Evolutionary conservation across 1,140 invertebrate species (phyloP).

Genomic region (Drosophila mauritiana): DNA sequence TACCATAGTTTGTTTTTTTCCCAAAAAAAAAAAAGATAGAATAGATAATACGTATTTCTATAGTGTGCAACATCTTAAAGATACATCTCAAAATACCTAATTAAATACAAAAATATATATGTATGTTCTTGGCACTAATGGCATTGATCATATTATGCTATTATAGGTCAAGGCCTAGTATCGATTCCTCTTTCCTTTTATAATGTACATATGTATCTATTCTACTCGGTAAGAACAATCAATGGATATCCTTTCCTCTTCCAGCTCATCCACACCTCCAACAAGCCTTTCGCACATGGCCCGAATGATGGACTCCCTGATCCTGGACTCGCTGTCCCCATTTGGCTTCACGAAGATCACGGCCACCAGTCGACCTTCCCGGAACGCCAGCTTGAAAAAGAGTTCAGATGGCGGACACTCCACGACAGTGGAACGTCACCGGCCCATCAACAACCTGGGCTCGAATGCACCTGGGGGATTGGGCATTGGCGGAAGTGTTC

Average conservation of each 20-base stretch:
- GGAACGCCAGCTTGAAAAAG: conserved; percentile 54
- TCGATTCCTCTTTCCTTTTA: too few relatives aligned
- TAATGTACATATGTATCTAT: too few relatives aligned
- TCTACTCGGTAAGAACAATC: too few relatives aligned
- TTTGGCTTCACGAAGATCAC: conserved; percentile 88
- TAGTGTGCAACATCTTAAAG: too few relatives aligned
- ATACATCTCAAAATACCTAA: too few relatives aligned
- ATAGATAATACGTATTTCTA: too few relatives aligned
- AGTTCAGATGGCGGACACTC: conserved; percentile 29
- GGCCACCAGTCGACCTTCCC: conserved; percentile 82
- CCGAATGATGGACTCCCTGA: conserved; percentile 89
- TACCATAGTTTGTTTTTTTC: too few relatives aligned
- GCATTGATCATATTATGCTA: too few relatives aligned
- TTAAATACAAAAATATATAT: too few relatives aligned
- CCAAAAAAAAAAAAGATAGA: too few relatives aligned
- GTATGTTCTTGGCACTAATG: too few relatives aligned
- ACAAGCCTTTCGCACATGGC: conserved; percentile 88
- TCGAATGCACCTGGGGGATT: conserved; percentile 84
- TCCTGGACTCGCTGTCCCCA: conserved; percentile 87
- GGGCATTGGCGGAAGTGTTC: conserved; percentile 62
- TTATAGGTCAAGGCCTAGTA: too few relatives aligned
- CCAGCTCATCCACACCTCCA: conserved; percentile 85
- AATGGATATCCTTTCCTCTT: not conserved
- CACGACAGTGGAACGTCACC: conserved; percentile 28
- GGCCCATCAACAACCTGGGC: conserved; percentile 67